Evolutionary conservation across 2,113 vertebrate species (phyloP), one percentile per base, ranked within the genome.

Genomic region (Lycaon pictus): DNA sequence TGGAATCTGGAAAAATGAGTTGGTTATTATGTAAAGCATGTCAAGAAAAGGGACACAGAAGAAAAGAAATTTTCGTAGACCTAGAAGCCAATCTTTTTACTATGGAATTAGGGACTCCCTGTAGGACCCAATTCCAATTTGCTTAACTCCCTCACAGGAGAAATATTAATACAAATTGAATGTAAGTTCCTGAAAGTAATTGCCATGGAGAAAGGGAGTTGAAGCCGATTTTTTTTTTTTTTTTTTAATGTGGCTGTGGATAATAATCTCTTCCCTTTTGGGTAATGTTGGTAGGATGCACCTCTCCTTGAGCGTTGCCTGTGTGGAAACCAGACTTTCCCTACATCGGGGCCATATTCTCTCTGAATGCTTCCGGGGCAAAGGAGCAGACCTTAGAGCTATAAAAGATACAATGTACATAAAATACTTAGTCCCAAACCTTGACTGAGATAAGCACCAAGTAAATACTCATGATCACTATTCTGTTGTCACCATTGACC

Each of bases 131-230:
- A 27, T 95, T 96, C 53, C 25, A 72, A 84, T 95, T 89, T 83
- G 29, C 85, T 67, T 74, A 83, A 22, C 51, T 96, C 23, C 17
- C 37, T 91, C 74, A 65, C 4, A 80, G 67, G 43, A 95, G 35
- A 93, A 87, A 93, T 87, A 58, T 72, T 93, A 79, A 95, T 83
- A 86, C 87, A 88, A 97, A 87, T 56, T 81, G 81, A 85, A 80
- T 76, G 19, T 72, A 95, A 77, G 48, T 88, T 94, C 4, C 65
- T 92, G 67, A 92, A 82, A 97, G n/a, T 90, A 90, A 94, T 98
- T 87, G n/a, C 53, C 48, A 85, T 63, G 16, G 22, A 92, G 5
- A 91, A 95, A 93, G 17, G 12, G 56, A 92, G 27, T 60, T 22
- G 13, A 97, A 65, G 35, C 29, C 74, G 55, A 63, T 51, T 58